Conservation (phyloP, 2,888 invertebrate genomes). For the Liopterus haemorrhoidalis region DNA sequence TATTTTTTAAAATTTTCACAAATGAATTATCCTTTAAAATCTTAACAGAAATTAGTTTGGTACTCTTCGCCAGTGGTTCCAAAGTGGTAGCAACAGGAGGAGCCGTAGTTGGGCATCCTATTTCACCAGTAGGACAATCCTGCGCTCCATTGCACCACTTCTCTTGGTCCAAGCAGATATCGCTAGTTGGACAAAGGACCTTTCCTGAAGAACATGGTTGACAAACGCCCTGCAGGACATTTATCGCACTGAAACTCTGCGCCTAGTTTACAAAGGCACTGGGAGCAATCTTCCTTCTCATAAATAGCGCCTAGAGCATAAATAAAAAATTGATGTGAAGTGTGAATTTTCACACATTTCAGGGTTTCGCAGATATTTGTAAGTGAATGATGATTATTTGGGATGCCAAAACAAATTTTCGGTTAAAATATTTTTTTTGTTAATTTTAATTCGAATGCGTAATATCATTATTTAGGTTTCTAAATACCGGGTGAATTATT, state of each 20-base stretch:
- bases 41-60: background rate
- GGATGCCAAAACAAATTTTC: no score
- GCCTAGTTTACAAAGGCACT: constrained; percentile 72
- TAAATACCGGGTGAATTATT: no score
- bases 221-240: constrained; percentile 62
- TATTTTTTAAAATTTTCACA: no score
- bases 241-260: constrained; percentile 66
- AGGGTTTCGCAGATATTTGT: no score
- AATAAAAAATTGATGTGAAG: no score
- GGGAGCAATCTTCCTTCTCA: constrained; percentile 66
- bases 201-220: constrained; percentile 63
- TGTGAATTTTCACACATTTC: no score
- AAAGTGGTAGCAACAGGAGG: background rate
- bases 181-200: constrained; percentile 66
- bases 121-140: constrained; percentile 80
- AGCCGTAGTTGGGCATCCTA: constrained; percentile 50
- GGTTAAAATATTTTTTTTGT: no score
- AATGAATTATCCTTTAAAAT: no score
- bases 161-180: constrained; percentile 61
- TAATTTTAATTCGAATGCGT: no score
- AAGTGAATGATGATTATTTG: no score
- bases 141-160: constrained; percentile 77
- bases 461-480: no score
- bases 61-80: background rate
- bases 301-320: constrained; percentile 67